These are phyloP conservation scores for Hecatera dysodea DNA, from an alignment of 2,888 invertebrate genomes.

Conservation along the genomic window DNA sequence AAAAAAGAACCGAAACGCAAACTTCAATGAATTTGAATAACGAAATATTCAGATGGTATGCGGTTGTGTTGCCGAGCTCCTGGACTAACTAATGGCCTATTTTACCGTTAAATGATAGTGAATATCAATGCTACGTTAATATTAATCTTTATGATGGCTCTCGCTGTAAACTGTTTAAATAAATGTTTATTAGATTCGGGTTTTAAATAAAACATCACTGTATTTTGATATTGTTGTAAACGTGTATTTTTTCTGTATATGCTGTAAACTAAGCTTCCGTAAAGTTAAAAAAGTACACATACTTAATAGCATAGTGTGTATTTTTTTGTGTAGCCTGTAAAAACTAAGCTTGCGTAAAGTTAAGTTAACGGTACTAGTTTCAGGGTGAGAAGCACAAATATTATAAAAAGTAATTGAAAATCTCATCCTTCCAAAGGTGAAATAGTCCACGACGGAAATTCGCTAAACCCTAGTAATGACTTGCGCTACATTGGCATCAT, in stretches of 20 bases:
- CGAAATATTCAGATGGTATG: constrained; percentile 50
- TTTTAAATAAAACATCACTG: constrained; percentile 9
- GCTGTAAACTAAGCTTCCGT: too few relatives aligned
- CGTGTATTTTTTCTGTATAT: not conserved
- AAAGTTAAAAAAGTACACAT: too few relatives aligned
- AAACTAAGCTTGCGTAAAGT: too few relatives aligned
- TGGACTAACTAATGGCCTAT: constrained; percentile 59
- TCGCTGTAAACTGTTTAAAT: constrained; percentile 49
- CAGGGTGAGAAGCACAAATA: not conserved
- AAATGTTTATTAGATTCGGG: constrained; percentile 50
- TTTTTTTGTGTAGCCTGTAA: too few relatives aligned
- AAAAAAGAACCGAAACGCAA: constrained; percentile 19
- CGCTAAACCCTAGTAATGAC: too few relatives aligned
- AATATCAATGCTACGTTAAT: constrained; percentile 64
- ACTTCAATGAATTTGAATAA: constrained; percentile 60
- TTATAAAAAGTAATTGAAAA: not conserved
- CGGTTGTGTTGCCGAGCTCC: constrained; percentile 49
- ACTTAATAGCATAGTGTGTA: too few relatives aligned
- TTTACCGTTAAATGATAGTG: constrained; percentile 56
- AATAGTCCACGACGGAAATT: not conserved
- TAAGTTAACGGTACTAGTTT: too few relatives aligned
- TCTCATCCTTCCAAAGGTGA: not conserved
- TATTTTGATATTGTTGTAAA: not conserved
- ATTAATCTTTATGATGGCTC: constrained; percentile 50
- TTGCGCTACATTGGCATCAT: too few relatives aligned